Conservation (phyloP, 2,797 vertebrate species). For the Darevskia mixta region DNA sequence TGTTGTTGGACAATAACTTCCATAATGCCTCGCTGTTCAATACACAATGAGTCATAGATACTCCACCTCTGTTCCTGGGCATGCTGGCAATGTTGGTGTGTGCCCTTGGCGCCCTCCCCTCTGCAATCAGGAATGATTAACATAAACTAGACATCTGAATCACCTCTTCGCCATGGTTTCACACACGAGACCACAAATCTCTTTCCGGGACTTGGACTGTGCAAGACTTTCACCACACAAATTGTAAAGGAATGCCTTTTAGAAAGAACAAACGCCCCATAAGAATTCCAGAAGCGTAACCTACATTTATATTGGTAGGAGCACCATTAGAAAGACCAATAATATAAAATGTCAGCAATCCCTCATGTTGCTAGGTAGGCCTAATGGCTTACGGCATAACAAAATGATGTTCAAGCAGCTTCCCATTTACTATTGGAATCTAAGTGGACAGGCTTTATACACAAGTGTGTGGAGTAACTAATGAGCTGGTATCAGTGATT, state of each 20-base stretch:
- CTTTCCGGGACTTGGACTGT: not conserved
- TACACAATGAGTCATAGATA: too few relatives aligned
- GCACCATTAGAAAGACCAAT: conserved; percentile 41
- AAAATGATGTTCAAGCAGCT: conserved; percentile 46
- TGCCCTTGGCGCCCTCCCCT: not conserved
- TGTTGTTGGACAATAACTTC: too few relatives aligned
- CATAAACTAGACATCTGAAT: too few relatives aligned
- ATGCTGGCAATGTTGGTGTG: not conserved
- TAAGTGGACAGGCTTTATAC: conserved; percentile 19
- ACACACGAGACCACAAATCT: not conserved
- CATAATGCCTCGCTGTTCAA: too few relatives aligned
- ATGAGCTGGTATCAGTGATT: conserved; percentile 42
- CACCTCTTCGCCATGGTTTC: not conserved
- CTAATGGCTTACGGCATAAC: conserved; percentile 37
- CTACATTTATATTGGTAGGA: conserved; percentile 36
- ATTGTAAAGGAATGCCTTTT: conserved; percentile 25
- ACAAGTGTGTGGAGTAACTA: conserved; percentile 41
- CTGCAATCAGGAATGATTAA: not conserved
- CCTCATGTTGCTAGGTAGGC: conserved; percentile 52
- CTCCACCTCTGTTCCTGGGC: not conserved
- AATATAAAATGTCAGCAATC: conserved; percentile 56
- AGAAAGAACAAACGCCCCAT: conserved; percentile 24
- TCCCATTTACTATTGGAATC: conserved; percentile 45
- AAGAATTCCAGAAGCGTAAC: conserved; percentile 45
- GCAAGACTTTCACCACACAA: not conserved